Evolutionary conservation across 1,140 invertebrate genomes (phyloP), one percentile per base, ranked within the genome.

Genomic region (Delia radicum): DNA sequence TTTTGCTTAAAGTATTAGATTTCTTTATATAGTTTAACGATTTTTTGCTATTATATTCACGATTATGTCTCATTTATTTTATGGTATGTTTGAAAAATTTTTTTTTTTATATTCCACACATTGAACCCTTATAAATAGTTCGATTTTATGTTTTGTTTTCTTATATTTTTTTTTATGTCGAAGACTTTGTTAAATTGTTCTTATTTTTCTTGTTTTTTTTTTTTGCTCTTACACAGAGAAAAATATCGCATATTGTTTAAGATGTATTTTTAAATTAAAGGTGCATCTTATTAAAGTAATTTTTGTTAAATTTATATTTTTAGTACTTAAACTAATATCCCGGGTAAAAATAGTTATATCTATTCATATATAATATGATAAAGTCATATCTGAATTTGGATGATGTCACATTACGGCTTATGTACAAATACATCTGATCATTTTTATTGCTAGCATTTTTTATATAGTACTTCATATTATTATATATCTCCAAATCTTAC

Each of bases 41-140:
- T 21, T 67, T n/a, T 69, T 33, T 65, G 12, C 28, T 33, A 21
- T 55, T 55, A 18, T 21, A 33, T 69, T 69, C 65, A 33, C 65
- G 65, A 69, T 69, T 69, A 69, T 69, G 29, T 69, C 29, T 69
- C 65, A 69, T 69, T 69, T 69, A 69, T 69, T 69, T 69, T 69
- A 69, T 69, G 65, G 48, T 55, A 21, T 55, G 18, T 55, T 55
- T 55, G n/a, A 55, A 55, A 21, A 3, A 55, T 21, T 21, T 55
- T 21, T 55, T 48, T 48, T 48, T 48, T 21, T 18, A 3, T 48
- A n/a, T 21, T 3, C 18, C 48, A 55, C 48, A 55, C 8, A 55
- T 55, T 55, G 48, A 55, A 55, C 48, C 18, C 48, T 21, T 55
- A 55, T 55, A 55, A 55, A 55, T 55, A 55, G 48, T 55, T 55